Evolutionary conservation across 1,140 invertebrate genomes (phyloP).

Genomic region (Campoletis sonorensis): DNA sequence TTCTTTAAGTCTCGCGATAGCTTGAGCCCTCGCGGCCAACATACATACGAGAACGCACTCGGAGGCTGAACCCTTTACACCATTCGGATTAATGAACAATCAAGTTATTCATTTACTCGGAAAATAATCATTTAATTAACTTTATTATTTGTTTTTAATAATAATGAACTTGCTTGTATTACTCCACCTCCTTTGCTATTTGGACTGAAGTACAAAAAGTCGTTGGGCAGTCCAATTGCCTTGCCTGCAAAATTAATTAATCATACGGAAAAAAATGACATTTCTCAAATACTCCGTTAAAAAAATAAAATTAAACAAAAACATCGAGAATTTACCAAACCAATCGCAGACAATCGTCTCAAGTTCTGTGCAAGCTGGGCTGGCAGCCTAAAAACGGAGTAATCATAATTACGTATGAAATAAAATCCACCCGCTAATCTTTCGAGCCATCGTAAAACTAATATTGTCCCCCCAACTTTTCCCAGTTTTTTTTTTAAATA

Average conservation of each 20-base stretch:
- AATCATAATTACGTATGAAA: conserved; percentile 73
- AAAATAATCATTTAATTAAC: not conserved
- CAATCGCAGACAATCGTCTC: conserved; percentile 87
- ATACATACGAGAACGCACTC: conserved; percentile 98
- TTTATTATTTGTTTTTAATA: not conserved
- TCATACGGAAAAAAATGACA: conserved; percentile 30
- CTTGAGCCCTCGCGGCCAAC: conserved; percentile 95
- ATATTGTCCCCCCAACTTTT: no score
- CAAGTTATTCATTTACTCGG: not conserved
- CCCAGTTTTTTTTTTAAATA: no score
- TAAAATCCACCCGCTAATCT: not conserved
- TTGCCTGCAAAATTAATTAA: conserved; percentile 78
- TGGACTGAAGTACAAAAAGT: conserved; percentile 89
- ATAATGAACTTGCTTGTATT: conserved; percentile 84
- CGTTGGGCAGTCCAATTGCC: conserved; percentile 92
- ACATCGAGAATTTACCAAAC: conserved; percentile 66
- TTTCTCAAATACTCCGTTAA: no score
- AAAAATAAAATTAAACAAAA: conserved; percentile 38
- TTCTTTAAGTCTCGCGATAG: conserved; percentile 93
- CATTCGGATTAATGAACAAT: conserved; percentile 14
- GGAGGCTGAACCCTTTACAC: conserved; percentile 93
- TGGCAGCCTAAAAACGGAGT: conserved; percentile 97
- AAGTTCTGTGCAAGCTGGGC: conserved; percentile 90
- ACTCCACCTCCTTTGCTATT: conserved; percentile 94
- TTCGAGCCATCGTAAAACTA: no score